Percentiles rank a stretch among this genome's conserved stretches.
Conservation (phyloP, 2,797 vertebrate genomes). For the Antennarius maculatus region DNA sequence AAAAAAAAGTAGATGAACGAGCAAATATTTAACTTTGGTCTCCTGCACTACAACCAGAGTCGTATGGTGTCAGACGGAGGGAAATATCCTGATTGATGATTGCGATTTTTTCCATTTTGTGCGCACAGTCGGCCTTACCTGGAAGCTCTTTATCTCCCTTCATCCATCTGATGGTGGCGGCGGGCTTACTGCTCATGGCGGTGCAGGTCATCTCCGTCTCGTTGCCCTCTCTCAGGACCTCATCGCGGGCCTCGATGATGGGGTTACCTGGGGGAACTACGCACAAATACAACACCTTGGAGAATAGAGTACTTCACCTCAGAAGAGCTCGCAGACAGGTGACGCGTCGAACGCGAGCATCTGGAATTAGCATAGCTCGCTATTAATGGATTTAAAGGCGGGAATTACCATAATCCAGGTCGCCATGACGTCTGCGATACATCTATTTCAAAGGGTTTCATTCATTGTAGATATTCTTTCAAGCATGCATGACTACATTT, state of each 20-base stretch:
- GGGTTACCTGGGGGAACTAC: constrained; percentile 92
- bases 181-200: constrained; percentile 93
- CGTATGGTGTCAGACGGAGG: neutral
- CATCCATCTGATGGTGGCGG: constrained; percentile 92
- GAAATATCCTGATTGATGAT: constrained; percentile 12
- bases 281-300: constrained; percentile 34
- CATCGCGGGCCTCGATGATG: constrained; percentile 91
- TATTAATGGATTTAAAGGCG: neutral
- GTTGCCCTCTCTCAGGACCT: constrained; percentile 89
- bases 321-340: neutral
- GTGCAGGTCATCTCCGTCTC: constrained; percentile 96
- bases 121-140: constrained; percentile 71
- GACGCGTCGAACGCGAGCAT: neutral
- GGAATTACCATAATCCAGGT: neutral
- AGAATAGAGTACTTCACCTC: neutral
- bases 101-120: constrained; percentile 9
- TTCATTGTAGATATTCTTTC: neutral
- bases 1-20: neutral
- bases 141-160: constrained; percentile 92
- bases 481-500: neutral
- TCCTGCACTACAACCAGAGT: neutral
- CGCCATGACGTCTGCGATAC: too few relatives aligned
- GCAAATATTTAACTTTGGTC: neutral
- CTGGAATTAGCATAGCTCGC: neutral
- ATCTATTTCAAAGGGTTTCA: neutral